A percentile compares a stretch with the other conserved stretches of the same genome.
These are phyloP conservation scores for Dascillus cervinus DNA, from an alignment of 2,888 invertebrate genomes.

Conservation along the genomic window DNA sequence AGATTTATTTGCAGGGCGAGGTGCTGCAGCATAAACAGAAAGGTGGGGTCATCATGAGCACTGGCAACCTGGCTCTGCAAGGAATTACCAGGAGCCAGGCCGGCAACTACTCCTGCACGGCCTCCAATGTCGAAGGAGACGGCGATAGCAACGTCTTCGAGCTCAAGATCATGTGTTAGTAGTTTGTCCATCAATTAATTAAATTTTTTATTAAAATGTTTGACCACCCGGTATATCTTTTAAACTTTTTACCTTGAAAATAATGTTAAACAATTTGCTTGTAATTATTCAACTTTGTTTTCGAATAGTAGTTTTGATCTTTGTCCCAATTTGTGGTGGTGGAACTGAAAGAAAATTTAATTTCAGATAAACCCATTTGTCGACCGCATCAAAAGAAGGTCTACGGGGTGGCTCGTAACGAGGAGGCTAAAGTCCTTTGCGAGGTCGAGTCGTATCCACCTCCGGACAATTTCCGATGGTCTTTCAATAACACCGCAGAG, in stretches of 20 bases:
- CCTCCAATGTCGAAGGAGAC: conserved; percentile 87
- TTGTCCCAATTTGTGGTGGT: no score
- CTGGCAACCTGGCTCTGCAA: conserved; percentile 73
- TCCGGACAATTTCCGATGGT: conserved; percentile 79
- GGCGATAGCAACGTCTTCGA: conserved; percentile 74
- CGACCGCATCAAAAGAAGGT: conserved; percentile 64
- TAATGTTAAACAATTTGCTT: no score
- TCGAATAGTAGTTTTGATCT: no score
- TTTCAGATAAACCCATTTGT: conserved; percentile 77
- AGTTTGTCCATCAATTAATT: conserved; percentile 17
- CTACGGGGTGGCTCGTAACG: conserved; percentile 77
- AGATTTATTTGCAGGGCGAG: conserved; percentile 56
- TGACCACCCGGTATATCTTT: no score
- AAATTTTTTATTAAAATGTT: no score
- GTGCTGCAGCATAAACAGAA: conserved; percentile 79
- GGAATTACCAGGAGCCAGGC: conserved; percentile 72
- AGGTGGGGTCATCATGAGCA: conserved; percentile 76
- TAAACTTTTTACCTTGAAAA: no score
- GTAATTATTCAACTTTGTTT: no score
- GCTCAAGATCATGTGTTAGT: conserved; percentile 89
- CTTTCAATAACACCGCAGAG: conserved; percentile 82
- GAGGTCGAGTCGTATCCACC: conserved; percentile 80
- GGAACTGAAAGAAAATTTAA: no score
- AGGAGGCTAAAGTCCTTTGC: conserved; percentile 71
- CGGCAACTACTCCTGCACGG: conserved; percentile 82